Evolutionary conservation across 2,797 vertebrate genomes (phyloP).

Genomic region (Melanotaenia parkinsoni): DNA sequence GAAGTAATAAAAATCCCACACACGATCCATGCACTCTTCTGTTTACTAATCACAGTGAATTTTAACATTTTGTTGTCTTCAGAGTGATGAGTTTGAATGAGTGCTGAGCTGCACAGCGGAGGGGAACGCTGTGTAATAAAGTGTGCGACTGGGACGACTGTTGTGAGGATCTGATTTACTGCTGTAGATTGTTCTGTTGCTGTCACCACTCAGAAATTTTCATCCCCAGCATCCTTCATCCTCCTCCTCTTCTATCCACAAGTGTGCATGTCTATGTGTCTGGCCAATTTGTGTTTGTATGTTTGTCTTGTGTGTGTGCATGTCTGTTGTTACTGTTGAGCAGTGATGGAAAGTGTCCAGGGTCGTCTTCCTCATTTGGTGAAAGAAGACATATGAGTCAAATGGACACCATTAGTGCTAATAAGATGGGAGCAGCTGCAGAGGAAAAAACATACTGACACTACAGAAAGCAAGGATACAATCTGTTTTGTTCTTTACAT

Average conservation of each 20-base stretch:
- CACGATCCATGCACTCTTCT: slow-evolving; percentile 3
- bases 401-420: slow-evolving; percentile 64
- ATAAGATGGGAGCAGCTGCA: slow-evolving; percentile 62
- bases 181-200: slow-evolving; percentile 48
- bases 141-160: slow-evolving; percentile 40
- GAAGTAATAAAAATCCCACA: slow-evolving; percentile 44
- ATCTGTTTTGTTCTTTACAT: background rate
- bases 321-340: slow-evolving; percentile 37
- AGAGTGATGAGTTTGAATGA: slow-evolving; percentile 33
- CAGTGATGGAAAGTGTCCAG: slow-evolving; percentile 63
- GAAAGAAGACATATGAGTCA: slow-evolving; percentile 72
- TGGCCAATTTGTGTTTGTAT: slow-evolving; percentile 58
- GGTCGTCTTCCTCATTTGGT: slow-evolving; percentile 68
- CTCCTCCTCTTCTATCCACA: slow-evolving; percentile 14
- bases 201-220: slow-evolving; percentile 47
- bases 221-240: slow-evolving; percentile 37
- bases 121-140: slow-evolving; percentile 57
- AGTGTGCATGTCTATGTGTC: slow-evolving; percentile 33
- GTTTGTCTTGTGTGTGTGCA: slow-evolving; percentile 34
- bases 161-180: slow-evolving; percentile 58
- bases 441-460: slow-evolving; percentile 20
- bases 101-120: slow-evolving; percentile 23
- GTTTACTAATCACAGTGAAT: slow-evolving; percentile 34
- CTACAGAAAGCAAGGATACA: slow-evolving; percentile 9
- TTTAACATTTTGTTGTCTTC: slow-evolving; percentile 22